These are phyloP conservation scores for Mamestra brassicae DNA, from an alignment of 2,888 invertebrate genomes.

Conservation along the genomic window DNA sequence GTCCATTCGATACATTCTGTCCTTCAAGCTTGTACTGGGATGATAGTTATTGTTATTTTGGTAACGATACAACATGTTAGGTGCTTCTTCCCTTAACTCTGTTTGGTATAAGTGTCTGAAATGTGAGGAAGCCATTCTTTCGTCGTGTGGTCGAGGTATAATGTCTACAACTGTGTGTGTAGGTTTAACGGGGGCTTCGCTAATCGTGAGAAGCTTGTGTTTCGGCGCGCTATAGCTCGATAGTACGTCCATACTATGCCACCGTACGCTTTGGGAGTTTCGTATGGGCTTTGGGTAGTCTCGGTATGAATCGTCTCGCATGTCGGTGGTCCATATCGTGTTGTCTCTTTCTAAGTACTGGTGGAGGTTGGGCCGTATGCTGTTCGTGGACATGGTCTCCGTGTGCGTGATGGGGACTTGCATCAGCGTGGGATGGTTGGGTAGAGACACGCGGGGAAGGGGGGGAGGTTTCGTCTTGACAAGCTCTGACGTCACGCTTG, in stretches of 20 bases:
- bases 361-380: slow-evolving; percentile 85
- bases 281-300: slow-evolving; percentile 75
- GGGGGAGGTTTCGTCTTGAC: slow-evolving; percentile 80
- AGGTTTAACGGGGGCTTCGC: slow-evolving; percentile 64
- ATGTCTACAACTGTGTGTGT: slow-evolving; percentile 72
- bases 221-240: slow-evolving; percentile 65
- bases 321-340: slow-evolving; percentile 84
- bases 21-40: slow-evolving; percentile 73
- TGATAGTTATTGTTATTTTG: slow-evolving; percentile 81
- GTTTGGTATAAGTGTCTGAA: slow-evolving; percentile 81
- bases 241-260: slow-evolving; percentile 80
- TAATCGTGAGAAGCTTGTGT: slow-evolving; percentile 68
- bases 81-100: slow-evolving; percentile 78
- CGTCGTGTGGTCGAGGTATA: slow-evolving; percentile 74
- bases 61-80: slow-evolving; percentile 78
- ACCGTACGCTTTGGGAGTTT: slow-evolving; percentile 73
- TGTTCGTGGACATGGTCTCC: slow-evolving; percentile 78
- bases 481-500: slow-evolving; percentile 71
- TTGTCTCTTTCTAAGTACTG: slow-evolving; percentile 86
- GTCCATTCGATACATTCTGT: slow-evolving; percentile 73
- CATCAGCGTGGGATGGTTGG: slow-evolving; percentile 74
- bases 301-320: slow-evolving; percentile 73
- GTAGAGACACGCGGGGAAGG: slow-evolving; percentile 73
- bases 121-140: slow-evolving; percentile 70
- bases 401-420: slow-evolving; percentile 79